phyloP scores from a whole-genome alignment of 92 coral and sea anemone species.

The Umimayanthus kanabou region DNA sequence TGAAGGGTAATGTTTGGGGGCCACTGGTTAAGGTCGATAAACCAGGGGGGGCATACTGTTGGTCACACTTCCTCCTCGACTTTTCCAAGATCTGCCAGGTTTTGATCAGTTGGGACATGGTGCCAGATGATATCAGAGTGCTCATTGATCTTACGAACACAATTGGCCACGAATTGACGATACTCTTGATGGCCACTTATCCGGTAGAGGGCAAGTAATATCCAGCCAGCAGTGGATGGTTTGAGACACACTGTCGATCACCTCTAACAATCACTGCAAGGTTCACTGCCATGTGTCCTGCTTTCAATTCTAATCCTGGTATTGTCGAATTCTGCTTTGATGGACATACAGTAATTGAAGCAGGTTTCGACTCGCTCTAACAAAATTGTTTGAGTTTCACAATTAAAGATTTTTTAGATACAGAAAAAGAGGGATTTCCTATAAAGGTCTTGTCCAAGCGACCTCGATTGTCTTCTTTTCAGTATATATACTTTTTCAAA shows the following conservation, averaged over 20 bases:
- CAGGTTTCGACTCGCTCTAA: too few relatives aligned
- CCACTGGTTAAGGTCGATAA: constrained; percentile 49
- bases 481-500: too few relatives aligned
- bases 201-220: constrained; percentile 41
- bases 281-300: constrained; percentile 39
- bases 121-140: constrained; percentile 39
- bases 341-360: too few relatives aligned
- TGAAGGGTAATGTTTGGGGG: constrained; percentile 29
- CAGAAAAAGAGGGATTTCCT: too few relatives aligned
- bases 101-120: constrained; percentile 53
- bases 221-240: constrained; percentile 43
- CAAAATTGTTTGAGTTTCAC: too few relatives aligned
- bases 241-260: not conserved
- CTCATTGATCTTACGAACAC: constrained; percentile 29
- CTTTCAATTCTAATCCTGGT: not conserved
- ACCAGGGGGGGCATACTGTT: constrained; percentile 48
- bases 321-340: not conserved
- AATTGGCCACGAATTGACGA: constrained; percentile 49
- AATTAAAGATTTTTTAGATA: too few relatives aligned
- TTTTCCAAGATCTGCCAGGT: constrained; percentile 59
- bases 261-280: constrained; percentile 26
- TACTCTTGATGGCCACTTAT: constrained; percentile 40
- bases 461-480: too few relatives aligned
- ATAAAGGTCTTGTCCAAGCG: too few relatives aligned
- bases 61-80: constrained; percentile 44